phyloP scores from a whole-genome alignment of 2,113 vertebrate genomes.

The Anser cygnoides region DNA sequence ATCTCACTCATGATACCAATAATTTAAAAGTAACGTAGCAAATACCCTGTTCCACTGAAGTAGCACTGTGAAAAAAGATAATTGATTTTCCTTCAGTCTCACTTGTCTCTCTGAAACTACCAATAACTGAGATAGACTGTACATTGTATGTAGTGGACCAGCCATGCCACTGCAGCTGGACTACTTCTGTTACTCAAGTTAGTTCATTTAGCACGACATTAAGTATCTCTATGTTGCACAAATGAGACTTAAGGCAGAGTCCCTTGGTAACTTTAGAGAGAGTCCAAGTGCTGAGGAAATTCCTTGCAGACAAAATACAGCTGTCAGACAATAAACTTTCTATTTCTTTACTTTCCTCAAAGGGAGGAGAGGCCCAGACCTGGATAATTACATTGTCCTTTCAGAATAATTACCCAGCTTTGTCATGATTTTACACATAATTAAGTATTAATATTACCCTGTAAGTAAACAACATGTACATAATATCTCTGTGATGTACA shows the following conservation, averaged over 20 bases:
- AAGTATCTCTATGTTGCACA: constrained; percentile 7
- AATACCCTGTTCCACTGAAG: not conserved
- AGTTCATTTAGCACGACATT: constrained; percentile 33
- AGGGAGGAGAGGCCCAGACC: not conserved
- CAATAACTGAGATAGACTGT: not conserved
- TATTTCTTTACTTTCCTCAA: constrained; percentile 9
- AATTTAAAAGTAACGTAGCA: not conserved
- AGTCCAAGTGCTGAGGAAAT: constrained; percentile 4
- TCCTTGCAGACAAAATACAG: not conserved
- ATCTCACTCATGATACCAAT: not conserved
- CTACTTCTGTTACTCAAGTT: not conserved
- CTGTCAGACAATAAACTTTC: not conserved
- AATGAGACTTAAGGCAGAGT: constrained; percentile 16
- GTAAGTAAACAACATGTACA: constrained; percentile 63
- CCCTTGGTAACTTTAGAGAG: constrained; percentile 1
- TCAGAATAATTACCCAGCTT: constrained; percentile 59
- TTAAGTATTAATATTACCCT: constrained; percentile 72
- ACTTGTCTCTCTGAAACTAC: not conserved
- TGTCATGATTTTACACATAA: constrained; percentile 67
- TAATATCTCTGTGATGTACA: not conserved
- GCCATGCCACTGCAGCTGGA: not conserved
- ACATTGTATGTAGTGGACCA: not conserved
- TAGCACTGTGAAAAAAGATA: not conserved
- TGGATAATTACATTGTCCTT: constrained; percentile 42
- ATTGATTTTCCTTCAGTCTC: not conserved